Evolutionary conservation across 2,113 vertebrate genomes (phyloP).

Genomic region (Craseonycteris thonglongyai): DNA sequence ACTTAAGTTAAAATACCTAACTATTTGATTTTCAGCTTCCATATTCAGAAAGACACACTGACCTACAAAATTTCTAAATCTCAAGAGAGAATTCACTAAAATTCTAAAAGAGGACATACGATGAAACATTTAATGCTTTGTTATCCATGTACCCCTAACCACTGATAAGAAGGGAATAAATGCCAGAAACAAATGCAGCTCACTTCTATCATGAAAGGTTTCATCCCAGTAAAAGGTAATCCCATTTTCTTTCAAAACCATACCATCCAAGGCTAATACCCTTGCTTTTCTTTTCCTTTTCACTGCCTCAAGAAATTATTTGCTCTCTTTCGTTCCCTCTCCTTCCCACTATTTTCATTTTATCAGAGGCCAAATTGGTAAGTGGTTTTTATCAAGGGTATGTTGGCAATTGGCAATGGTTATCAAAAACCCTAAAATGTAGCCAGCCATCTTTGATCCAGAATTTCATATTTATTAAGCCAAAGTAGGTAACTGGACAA

Average conservation of each 20-base stretch:
- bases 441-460: neutral
- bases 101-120: neutral
- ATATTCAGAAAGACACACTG: neutral
- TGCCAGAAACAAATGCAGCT: neutral
- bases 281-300: neutral
- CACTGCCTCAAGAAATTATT: neutral
- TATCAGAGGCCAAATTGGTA: neutral
- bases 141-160: neutral
- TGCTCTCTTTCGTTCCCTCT: neutral
- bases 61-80: neutral
- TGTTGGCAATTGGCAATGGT: neutral
- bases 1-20: neutral
- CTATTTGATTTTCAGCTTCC: neutral
- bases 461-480: neutral
- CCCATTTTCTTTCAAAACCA: neutral
- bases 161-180: neutral
- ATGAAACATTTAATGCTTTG: neutral
- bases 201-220: neutral
- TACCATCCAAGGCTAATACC: neutral
- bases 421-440: neutral
- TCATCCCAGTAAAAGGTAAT: neutral
- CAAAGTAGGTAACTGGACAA: neutral
- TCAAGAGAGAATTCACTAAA: neutral
- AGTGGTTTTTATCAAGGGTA: neutral
- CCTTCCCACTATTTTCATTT: neutral